Evolutionary conservation across 2,113 vertebrate species (phyloP), one percentile per base, ranked within the genome.

Genomic region (Chiloscyllium plagiosum): DNA sequence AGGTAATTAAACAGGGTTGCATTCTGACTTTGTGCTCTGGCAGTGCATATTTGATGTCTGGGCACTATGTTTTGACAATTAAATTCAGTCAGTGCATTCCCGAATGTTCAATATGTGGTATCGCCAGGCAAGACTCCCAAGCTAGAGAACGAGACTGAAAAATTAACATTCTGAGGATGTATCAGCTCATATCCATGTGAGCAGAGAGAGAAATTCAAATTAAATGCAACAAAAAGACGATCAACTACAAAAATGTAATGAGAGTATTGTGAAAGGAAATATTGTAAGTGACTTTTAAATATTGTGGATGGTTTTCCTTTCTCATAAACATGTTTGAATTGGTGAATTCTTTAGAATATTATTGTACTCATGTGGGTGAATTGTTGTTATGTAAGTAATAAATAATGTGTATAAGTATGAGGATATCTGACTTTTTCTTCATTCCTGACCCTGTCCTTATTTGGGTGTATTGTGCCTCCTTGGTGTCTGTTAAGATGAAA

Each of bases 321-420:
- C 33, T 37, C 76, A n/a, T 78, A 15, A 78, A 65, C 4, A 90
- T 33, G 56, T 94, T 94, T 66, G 33, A 61, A n/a, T 65, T 65
- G 22, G 65, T 94, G 92, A 22, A 37, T 93, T 93, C 66, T 66
- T 93, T 94, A 42, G 65, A 69, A 94, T 94, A 47, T 94, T n/a
- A 94, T 66, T 69, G 65, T 94, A 29, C 26, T 50, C n/a, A 66
- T 94, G 93, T 94, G 22, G 68, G 66, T 94, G 93, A 26, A 47
- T 50, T 20, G 7, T 50, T 94, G 68, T 94, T 26, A 17, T 50
- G 68, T 94, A 24, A 47, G 68, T 70, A 94, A 94, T 94, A 94
- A 94, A 94, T 24, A 26, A 50, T 12, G 50, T 50, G 22, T 94
- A 42, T 42, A 94, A 29, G 26, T 24, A 69, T 12, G 2, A 70